Conservation (phyloP, 2,797 vertebrate genomes). For the Anableps anableps region DNA sequence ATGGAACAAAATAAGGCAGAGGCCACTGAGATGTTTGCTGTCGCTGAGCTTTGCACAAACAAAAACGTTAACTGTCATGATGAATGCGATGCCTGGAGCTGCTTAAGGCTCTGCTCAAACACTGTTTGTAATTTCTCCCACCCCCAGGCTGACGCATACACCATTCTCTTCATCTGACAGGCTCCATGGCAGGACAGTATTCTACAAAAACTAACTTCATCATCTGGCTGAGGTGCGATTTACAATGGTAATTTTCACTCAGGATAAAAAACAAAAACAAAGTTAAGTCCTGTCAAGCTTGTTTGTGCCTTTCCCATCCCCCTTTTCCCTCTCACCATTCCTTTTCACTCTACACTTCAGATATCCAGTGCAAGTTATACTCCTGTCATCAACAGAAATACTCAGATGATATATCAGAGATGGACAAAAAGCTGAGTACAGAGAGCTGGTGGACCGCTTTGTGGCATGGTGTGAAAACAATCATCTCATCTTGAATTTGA, state of each 20-base stretch:
- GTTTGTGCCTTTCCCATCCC: background rate
- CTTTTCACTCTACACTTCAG: no score
- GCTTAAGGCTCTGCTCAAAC: background rate
- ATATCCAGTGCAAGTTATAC: no score
- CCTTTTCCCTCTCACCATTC: no score
- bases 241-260: background rate
- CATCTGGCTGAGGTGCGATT: background rate
- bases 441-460: no score
- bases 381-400: no score
- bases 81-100: slow-evolving; percentile 21
- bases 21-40: slow-evolving; percentile 26
- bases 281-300: background rate
- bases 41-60: slow-evolving; percentile 35
- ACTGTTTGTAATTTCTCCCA: slow-evolving; percentile 5
- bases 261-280: background rate
- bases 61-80: slow-evolving; percentile 34
- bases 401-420: no score
- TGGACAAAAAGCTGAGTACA: no score
- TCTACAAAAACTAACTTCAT: background rate
- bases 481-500: no score
- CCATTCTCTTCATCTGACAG: background rate
- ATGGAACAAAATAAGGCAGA: slow-evolving; percentile 44
- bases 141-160: background rate
- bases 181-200: background rate
- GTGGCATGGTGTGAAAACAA: no score